Percentiles rank a stretch among this genome's conserved stretches.
Conservation (phyloP, 1,140 invertebrate species). For the Zaprionus capensis region DNA sequence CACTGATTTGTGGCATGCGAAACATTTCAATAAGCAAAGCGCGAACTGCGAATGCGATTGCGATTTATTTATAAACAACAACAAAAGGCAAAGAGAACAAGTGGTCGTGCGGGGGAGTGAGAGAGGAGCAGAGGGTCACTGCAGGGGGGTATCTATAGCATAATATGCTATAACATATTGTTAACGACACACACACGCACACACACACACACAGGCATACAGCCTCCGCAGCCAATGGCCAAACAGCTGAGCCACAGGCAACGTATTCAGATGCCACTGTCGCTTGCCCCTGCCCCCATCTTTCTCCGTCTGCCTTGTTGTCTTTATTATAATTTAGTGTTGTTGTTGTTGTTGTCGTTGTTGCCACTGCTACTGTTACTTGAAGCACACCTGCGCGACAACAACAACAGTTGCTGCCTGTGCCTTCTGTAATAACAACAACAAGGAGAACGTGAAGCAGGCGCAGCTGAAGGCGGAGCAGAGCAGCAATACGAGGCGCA, state of each 20-base stretch:
- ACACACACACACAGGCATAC: conserved; percentile 13
- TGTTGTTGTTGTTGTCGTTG: conserved; percentile 22
- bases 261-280: conserved; percentile 17
- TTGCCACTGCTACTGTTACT: conserved; percentile 9
- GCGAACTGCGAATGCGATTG: conserved; percentile 19
- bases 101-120: conserved; percentile 11
- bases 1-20: conserved; percentile 36
- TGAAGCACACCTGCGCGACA: conserved; percentile 43
- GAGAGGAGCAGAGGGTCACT: not conserved
- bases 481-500: conserved; percentile 16
- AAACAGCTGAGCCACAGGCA: conserved; percentile 54
- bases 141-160: not conserved
- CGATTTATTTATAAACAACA: conserved; percentile 51
- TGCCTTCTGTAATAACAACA: conserved; percentile 16
- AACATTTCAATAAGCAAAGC: conserved; percentile 48
- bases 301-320: not conserved
- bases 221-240: conserved; percentile 14
- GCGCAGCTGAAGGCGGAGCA: conserved; percentile 11
- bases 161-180: conserved; percentile 55
- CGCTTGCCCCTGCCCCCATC: not conserved
- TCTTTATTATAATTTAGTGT: conserved; percentile 22
- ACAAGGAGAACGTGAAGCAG: not conserved
- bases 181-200: conserved; percentile 40
- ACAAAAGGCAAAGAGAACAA: conserved; percentile 22
- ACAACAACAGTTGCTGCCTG: conserved; percentile 28